These are phyloP conservation scores for Taxidea taxus DNA, from an alignment of 2,113 vertebrate species.

Conservation along the genomic window DNA sequence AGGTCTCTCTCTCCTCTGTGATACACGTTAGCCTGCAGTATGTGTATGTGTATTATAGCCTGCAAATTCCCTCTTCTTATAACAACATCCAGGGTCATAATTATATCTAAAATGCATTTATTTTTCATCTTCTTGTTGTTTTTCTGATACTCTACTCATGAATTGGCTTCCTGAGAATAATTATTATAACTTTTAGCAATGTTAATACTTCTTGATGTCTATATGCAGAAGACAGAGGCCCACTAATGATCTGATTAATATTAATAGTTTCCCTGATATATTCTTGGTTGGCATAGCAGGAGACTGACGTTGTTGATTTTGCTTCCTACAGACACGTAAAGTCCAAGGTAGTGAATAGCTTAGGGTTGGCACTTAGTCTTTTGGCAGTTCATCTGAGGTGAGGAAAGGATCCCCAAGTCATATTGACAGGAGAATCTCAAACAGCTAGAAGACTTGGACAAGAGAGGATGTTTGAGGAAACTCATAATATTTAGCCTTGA, in stretches of 20 bases:
- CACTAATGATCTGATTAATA: background rate
- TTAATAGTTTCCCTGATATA: background rate
- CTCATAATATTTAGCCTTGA: background rate
- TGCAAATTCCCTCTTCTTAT: background rate
- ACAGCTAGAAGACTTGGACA: background rate
- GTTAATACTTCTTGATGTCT: background rate
- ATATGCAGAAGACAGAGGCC: background rate
- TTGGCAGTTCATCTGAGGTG: background rate
- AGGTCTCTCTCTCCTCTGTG: background rate
- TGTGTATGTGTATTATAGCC: too few species aligned
- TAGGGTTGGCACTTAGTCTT: background rate
- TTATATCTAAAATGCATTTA: background rate
- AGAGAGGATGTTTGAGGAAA: background rate
- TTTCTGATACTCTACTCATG: background rate
- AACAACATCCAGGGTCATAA: background rate
- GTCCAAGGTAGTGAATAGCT: background rate
- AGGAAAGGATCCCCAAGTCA: background rate
- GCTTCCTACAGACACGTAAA: background rate
- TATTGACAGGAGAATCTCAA: background rate
- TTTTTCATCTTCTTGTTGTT: background rate
- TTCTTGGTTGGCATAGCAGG: background rate
- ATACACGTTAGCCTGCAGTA: background rate
- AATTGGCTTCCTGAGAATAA: background rate
- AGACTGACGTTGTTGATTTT: background rate
- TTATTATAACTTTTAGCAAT: background rate